Evolutionary conservation across 2,113 vertebrate species (phyloP).

Genomic region (Corythornis cristatus): DNA sequence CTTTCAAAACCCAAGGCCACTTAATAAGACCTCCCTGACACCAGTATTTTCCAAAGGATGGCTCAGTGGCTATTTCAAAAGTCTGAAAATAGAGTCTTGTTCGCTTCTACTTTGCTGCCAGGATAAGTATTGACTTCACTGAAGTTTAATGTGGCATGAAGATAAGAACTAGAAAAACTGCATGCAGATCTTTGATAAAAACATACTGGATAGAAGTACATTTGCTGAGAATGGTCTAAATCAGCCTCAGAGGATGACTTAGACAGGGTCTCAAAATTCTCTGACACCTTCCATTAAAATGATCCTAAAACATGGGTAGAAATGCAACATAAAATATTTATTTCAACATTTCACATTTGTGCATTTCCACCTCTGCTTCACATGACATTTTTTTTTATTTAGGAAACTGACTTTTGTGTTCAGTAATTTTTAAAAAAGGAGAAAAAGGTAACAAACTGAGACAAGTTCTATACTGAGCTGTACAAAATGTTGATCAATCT

Average conservation of each 20-base stretch:
- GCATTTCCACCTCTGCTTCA: neutral
- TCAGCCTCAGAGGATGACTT: neutral
- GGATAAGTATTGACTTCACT: neutral
- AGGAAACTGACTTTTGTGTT: neutral
- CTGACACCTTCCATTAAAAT: neutral
- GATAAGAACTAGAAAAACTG: neutral
- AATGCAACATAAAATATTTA: neutral
- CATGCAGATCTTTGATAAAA: neutral
- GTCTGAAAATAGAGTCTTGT: neutral
- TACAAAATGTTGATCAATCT: neutral
- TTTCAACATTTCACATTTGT: neutral
- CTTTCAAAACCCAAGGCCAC: neutral
- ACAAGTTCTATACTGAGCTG: neutral
- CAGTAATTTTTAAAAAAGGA: neutral
- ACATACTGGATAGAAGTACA: neutral
- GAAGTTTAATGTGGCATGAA: neutral
- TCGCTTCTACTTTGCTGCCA: neutral
- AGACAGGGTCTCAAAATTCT: neutral
- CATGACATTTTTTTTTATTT: neutral
- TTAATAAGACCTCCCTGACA: neutral
- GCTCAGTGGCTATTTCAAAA: neutral
- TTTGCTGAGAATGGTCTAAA: neutral
- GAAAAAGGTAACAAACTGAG: neutral
- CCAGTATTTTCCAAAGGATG: conserved; percentile 1
- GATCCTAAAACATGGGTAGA: neutral